Evolutionary conservation across 2,888 invertebrate species (phyloP).

Genomic region (Liodrosophila aerea): DNA sequence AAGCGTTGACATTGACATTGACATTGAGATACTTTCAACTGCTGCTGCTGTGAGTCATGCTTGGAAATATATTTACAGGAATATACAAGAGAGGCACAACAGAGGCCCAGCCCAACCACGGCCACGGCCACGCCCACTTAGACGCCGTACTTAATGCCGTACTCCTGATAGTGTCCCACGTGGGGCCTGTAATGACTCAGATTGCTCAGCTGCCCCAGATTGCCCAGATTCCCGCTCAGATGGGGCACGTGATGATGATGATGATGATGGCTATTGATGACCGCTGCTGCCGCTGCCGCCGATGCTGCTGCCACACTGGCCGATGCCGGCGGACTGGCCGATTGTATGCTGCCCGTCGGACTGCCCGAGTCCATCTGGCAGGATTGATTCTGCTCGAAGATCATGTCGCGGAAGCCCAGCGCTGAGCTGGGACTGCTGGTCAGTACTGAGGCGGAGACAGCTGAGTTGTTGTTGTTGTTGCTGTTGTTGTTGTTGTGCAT

Average conservation of each 20-base stretch:
- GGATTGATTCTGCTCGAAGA: slow-evolving; percentile 82
- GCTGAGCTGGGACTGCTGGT: slow-evolving; percentile 75
- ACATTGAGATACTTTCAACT: slow-evolving; percentile 52
- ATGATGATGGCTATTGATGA: slow-evolving; percentile 79
- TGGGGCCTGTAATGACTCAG: slow-evolving; percentile 82
- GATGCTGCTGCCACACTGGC: slow-evolving; percentile 70
- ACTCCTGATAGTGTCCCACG: slow-evolving; percentile 82
- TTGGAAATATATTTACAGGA: slow-evolving; percentile 68
- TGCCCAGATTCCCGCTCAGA: slow-evolving; percentile 80
- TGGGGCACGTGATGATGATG: slow-evolving; percentile 79
- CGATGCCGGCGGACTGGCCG: slow-evolving; percentile 81
- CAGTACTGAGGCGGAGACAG: slow-evolving; percentile 50
- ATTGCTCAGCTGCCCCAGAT: slow-evolving; percentile 81
- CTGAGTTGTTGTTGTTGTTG: slow-evolving; percentile 49
- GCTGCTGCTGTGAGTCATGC: slow-evolving; percentile 57
- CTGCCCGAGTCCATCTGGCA: slow-evolving; percentile 83
- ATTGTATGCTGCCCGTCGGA: slow-evolving; percentile 82
- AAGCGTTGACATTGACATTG: slow-evolving; percentile 11
- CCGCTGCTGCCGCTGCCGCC: slow-evolving; percentile 74
- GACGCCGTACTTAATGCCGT: slow-evolving; percentile 83
- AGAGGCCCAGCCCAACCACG: slow-evolving; percentile 42
- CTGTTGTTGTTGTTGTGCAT: slow-evolving; percentile 52
- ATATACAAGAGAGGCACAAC: slow-evolving; percentile 68
- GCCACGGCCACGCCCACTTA: slow-evolving; percentile 46
- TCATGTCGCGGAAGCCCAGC: slow-evolving; percentile 82